phyloP scores from a whole-genome alignment of 2,888 invertebrate species.

The Mallateleia sp. region DNA sequence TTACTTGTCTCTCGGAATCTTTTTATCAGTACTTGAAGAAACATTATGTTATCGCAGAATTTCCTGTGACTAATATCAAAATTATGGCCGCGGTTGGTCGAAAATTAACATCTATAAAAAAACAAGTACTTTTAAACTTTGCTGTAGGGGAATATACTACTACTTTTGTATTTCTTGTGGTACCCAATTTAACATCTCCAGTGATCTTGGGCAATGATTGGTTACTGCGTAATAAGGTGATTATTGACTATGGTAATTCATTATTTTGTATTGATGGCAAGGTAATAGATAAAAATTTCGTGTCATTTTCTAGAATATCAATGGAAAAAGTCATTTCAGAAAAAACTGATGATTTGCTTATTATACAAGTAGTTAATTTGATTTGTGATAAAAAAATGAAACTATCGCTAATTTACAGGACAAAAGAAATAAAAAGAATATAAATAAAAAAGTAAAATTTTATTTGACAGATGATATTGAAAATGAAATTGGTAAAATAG shows the following conservation, averaged over 20 bases:
- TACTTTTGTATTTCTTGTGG: slow-evolving; percentile 12
- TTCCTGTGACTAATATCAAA: slow-evolving; percentile 19
- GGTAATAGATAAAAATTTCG: no score
- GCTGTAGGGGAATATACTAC: background rate
- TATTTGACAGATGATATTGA: no score
- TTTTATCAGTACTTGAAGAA: slow-evolving; percentile 29
- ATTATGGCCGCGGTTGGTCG: slow-evolving; percentile 24
- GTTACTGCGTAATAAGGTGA: slow-evolving; percentile 9
- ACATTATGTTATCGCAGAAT: slow-evolving; percentile 9
- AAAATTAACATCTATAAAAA: background rate
- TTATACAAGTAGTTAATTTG: no score
- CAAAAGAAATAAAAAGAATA: no score
- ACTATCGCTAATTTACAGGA: no score
- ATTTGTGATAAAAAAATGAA: no score
- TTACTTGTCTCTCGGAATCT: slow-evolving; percentile 6
- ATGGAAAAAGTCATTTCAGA: no score
- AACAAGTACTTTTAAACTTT: background rate
- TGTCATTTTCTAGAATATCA: no score
- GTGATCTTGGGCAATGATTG: slow-evolving; percentile 39
- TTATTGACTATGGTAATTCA: slow-evolving; percentile 21
- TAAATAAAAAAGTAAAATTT: no score
- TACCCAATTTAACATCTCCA: slow-evolving; percentile 21
- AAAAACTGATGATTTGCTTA: no score
- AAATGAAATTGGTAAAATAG: no score
- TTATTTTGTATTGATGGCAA: no score